Base-by-base conservation (phyloP, 2,113 vertebrate genomes). In the Cynoglossus semilaevis region DNA sequence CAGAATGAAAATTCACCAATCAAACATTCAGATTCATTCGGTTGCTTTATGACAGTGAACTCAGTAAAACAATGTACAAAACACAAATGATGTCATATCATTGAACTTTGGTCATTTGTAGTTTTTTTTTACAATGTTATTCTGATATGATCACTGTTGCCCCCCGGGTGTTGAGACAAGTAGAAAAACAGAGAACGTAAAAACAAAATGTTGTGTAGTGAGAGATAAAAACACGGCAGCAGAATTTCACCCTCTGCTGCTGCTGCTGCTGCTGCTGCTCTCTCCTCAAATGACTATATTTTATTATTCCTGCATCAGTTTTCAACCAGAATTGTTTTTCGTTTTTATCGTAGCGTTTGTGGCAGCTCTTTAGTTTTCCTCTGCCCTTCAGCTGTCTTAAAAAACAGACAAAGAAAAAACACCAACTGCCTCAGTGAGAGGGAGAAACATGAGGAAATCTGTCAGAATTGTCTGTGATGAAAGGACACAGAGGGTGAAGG, bases 151-250 rank as follows among this genome's bases (percentile, higher is more conserved):
- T 12, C 58, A 61, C 69, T 18, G 60, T 57, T 64, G 72, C 42
- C 44, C n/a, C 9, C 38, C 43, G 51, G 57, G 35, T 70, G 52
- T 70, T 70, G 40, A 54, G 15, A 60, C 45, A 63, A 38, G 38
- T 71, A 18, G 41, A 63, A 70, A 58, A 50, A 52, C 15, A 38
- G 43, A 51, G n/a, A 54, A 62, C 48, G 56, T 15, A 16, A 58
- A 63, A 53, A n/a, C 29, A 49, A 56, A 42, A 19, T 34, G 51
- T 9, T 35, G 18, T 22, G 9, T 17, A 15, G 18, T 13, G 58
- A 54, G 17, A 40, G 44, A 35, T 29, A 6, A 1, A 22, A 41
- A 9, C 15, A 13, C 42, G 34, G 53, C 15, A 62, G 53, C 41
- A 9, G 40, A 16, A 15, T 43, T 48, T 14, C 5, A 0, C 4